Percentiles rank a stretch among this genome's conserved stretches.
Conservation (phyloP, 2,888 invertebrate genomes). For the Hirtodrosophila alboralis region DNA sequence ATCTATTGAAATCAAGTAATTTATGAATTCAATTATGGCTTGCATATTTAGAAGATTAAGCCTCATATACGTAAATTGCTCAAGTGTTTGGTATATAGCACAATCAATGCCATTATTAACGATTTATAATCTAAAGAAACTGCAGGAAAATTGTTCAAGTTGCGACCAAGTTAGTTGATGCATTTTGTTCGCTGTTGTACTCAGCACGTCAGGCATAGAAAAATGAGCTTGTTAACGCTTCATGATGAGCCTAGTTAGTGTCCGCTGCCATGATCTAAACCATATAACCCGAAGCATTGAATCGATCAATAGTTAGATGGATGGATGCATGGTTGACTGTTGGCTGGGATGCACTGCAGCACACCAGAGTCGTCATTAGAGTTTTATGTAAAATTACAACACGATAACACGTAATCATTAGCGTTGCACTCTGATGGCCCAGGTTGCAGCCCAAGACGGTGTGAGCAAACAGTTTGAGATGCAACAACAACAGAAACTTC, state of each 20-base stretch:
- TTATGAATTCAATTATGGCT: background rate
- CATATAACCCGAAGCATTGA: conserved; percentile 76
- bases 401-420: conserved; percentile 82
- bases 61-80: background rate
- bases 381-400: conserved; percentile 80
- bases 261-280: conserved; percentile 74
- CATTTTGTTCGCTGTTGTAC: conserved; percentile 40
- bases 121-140: conserved; percentile 47
- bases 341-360: conserved; percentile 22
- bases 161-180: conserved; percentile 32
- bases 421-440: conserved; percentile 48
- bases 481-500: conserved; percentile 13
- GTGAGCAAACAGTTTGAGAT: conserved; percentile 70
- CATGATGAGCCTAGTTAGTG: conserved; percentile 81
- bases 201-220: conserved; percentile 75
- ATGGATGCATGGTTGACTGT: conserved; percentile 22
- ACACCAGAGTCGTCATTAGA: conserved; percentile 67
- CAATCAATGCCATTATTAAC: conserved; percentile 51
- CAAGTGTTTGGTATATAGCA: conserved; percentile 24
- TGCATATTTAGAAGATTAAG: background rate
- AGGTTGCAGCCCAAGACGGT: conserved; percentile 45
- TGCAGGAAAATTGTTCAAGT: conserved; percentile 23
- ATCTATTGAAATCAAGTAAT: too few relatives aligned
- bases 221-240: conserved; percentile 82
- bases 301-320: conserved; percentile 45